These are phyloP conservation scores for Rhinatrema bivittatum DNA, from an alignment of 2,797 vertebrate species.

Conservation along the genomic window DNA sequence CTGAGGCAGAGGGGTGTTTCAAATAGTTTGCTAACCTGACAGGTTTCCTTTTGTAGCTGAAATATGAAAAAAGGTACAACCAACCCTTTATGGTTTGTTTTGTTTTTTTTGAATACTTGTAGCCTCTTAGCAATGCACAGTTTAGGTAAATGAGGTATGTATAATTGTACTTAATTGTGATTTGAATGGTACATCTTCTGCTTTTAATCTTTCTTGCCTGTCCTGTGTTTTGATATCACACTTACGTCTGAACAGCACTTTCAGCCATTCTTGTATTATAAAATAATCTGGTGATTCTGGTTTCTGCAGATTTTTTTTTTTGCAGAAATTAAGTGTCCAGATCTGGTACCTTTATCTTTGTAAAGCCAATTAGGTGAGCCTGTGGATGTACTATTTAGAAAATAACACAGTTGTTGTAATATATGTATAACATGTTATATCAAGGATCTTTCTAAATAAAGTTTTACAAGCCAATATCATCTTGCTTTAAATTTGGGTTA, in stretches of 20 bases:
- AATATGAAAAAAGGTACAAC: slow-evolving; percentile 49
- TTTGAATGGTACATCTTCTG: slow-evolving; percentile 56
- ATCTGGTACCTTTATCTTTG: slow-evolving; percentile 68
- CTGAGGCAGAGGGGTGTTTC: no score
- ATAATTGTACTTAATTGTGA: slow-evolving; percentile 46
- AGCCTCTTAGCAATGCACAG: slow-evolving; percentile 7
- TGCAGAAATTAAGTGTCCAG: slow-evolving; percentile 67
- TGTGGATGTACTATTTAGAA: slow-evolving; percentile 65
- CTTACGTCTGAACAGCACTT: slow-evolving; percentile 51
- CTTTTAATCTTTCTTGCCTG: slow-evolving; percentile 26
- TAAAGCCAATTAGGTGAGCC: slow-evolving; percentile 46
- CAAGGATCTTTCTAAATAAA: slow-evolving; percentile 79
- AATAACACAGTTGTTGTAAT: slow-evolving; percentile 71
- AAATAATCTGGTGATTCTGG: slow-evolving; percentile 49
- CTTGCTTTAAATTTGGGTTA: background rate
- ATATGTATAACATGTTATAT: slow-evolving; percentile 79
- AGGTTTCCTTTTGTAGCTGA: slow-evolving; percentile 8
- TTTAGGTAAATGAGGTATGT: slow-evolving; percentile 25
- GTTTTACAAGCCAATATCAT: slow-evolving; percentile 51
- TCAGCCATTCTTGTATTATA: slow-evolving; percentile 53
- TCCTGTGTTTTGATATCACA: slow-evolving; percentile 38
- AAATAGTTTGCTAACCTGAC: slow-evolving; percentile 3
- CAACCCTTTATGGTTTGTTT: slow-evolving; percentile 15
- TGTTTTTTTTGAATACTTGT: background rate
- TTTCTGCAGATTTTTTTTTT: slow-evolving; percentile 71